Conservation (phyloP, 2,888 invertebrate genomes). For the Phalera bucephala region DNA sequence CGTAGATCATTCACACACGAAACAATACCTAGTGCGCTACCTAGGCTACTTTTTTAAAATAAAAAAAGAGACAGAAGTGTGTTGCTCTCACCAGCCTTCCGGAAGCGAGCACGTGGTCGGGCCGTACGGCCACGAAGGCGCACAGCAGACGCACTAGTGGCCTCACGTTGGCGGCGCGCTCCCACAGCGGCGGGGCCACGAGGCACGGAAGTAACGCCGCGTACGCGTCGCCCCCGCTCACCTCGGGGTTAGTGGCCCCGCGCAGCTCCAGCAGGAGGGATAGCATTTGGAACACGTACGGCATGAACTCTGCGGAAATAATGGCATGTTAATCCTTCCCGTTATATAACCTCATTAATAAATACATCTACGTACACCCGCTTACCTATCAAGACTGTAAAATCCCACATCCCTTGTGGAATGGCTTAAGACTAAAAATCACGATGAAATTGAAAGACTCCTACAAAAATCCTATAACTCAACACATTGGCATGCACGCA, state of each 20-base stretch:
- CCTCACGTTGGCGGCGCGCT: slow-evolving; percentile 95
- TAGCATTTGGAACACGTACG: slow-evolving; percentile 98
- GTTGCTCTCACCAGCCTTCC: slow-evolving; percentile 88
- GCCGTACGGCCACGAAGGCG: slow-evolving; percentile 87
- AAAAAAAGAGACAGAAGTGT: no score
- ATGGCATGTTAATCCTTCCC: no score
- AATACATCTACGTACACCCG: no score
- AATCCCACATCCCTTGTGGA: no score
- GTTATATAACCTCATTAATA: no score
- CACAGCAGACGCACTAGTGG: slow-evolving; percentile 96
- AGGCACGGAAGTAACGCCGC: slow-evolving; percentile 95
- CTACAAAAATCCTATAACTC: no score
- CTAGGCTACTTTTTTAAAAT: not conserved
- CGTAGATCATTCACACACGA: no score
- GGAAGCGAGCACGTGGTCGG: slow-evolving; percentile 64
- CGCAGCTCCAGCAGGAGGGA: slow-evolving; percentile 94
- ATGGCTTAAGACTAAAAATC: no score
- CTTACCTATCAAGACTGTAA: no score
- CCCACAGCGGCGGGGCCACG: slow-evolving; percentile 95
- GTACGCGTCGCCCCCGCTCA: slow-evolving; percentile 89
- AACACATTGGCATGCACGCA: no score
- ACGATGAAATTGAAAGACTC: no score
- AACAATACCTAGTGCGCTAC: no score
- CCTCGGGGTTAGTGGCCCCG: slow-evolving; percentile 33
- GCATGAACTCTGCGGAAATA: slow-evolving; percentile 95